Conservation (phyloP, 2,797 vertebrate genomes). For the Sebastes oblongus region DNA sequence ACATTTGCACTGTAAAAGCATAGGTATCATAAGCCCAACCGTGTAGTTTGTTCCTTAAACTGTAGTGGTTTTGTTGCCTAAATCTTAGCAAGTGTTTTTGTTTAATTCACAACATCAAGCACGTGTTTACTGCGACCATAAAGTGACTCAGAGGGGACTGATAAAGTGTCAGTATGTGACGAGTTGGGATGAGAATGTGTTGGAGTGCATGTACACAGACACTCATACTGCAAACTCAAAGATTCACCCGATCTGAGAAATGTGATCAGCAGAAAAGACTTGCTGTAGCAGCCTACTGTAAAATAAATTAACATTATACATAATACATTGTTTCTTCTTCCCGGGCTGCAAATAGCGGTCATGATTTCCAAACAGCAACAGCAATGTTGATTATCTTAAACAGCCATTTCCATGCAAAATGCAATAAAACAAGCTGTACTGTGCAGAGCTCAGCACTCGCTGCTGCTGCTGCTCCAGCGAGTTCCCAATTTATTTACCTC, state of each 20-base stretch:
- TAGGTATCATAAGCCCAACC: too few relatives aligned
- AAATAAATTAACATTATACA: slow-evolving; percentile 14
- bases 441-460: slow-evolving; percentile 34
- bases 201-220: background rate
- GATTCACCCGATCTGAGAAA: background rate
- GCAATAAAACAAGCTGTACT: slow-evolving; percentile 47
- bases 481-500: slow-evolving; percentile 57
- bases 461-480: slow-evolving; percentile 32
- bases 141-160: too few relatives aligned
- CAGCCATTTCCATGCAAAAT: slow-evolving; percentile 58
- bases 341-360: background rate
- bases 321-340: slow-evolving; percentile 23
- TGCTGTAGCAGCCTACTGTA: background rate
- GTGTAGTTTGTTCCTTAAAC: too few relatives aligned
- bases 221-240: background rate
- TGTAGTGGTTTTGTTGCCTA: too few relatives aligned
- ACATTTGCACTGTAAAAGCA: too few relatives aligned
- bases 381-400: slow-evolving; percentile 51
- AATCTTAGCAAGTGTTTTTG: too few relatives aligned
- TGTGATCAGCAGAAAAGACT: slow-evolving; percentile 5
- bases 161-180: too few relatives aligned
- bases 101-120: too few relatives aligned
- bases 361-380: slow-evolving; percentile 36
- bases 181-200: too few relatives aligned
- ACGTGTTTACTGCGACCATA: too few relatives aligned